A percentile compares a stretch with the other conserved stretches of the same genome.
phyloP scores from a whole-genome alignment of 2,797 vertebrate genomes.

The Columba guinea region DNA sequence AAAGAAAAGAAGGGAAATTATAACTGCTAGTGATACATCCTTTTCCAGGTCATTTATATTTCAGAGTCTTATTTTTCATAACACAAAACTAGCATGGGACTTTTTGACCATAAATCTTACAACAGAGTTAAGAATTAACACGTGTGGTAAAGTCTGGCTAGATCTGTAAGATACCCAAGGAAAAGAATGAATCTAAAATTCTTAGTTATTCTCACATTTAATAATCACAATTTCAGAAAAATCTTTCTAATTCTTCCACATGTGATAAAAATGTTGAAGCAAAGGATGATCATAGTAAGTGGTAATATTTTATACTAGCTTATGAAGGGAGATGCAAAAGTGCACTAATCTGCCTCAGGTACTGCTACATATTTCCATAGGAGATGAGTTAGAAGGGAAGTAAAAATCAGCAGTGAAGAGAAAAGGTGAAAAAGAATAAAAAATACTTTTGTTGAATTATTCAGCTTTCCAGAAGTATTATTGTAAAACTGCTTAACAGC shows the following conservation, averaged over 20 bases:
- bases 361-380: not conserved
- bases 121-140: not conserved
- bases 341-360: not conserved
- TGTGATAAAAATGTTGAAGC: not conserved
- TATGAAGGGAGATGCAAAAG: not conserved
- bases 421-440: not conserved
- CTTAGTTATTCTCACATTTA: not conserved
- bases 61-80: not conserved
- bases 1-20: not conserved
- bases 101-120: not conserved
- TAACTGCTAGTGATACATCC: rapidly evolving
- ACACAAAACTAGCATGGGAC: not conserved
- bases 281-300: not conserved
- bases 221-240: not conserved
- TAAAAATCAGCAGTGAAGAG: not conserved
- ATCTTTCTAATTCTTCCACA: not conserved
- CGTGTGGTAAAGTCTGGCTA: not conserved
- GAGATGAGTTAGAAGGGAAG: not conserved
- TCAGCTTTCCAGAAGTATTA: not conserved
- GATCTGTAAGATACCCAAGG: not conserved
- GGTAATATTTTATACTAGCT: not conserved
- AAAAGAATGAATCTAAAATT: not conserved
- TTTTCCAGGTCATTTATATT: not conserved
- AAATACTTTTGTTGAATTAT: not conserved
- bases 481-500: not conserved